Conservation (phyloP, 2,113 vertebrate genomes). For the Pseudorhombus dupliciocellatus region DNA sequence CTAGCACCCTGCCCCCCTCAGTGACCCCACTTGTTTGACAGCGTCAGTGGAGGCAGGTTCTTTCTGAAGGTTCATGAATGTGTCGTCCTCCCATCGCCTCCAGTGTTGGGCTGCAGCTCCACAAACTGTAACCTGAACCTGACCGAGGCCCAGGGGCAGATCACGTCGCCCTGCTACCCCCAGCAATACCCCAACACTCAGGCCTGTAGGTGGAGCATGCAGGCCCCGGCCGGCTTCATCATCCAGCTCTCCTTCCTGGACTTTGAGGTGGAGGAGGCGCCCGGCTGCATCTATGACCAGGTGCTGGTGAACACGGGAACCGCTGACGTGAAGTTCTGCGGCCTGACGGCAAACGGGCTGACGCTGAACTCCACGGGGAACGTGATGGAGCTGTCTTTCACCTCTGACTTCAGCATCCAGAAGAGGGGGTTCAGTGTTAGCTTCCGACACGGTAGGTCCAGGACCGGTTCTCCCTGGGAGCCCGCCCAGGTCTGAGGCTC, state of each 20-base stretch:
- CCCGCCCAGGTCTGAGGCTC: too few species aligned
- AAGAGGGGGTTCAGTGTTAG: constrained; percentile 90
- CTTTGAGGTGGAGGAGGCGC: constrained; percentile 96
- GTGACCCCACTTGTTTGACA: constrained; percentile 1
- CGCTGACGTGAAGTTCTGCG: constrained; percentile 87
- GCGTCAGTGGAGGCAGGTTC: constrained; percentile 10
- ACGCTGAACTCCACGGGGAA: constrained; percentile 93
- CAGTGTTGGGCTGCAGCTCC: constrained; percentile 85
- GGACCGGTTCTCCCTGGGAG: not conserved
- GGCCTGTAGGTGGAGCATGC: constrained; percentile 89
- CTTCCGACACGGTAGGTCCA: constrained; percentile 72
- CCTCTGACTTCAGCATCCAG: constrained; percentile 96
- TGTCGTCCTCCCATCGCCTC: constrained; percentile 22
- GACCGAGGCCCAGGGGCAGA: constrained; percentile 82
- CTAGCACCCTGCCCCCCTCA: constrained; percentile 14
- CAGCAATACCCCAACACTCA: constrained; percentile 88
- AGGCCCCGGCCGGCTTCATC: constrained; percentile 90
- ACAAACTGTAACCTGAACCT: constrained; percentile 83
- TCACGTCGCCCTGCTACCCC: constrained; percentile 94
- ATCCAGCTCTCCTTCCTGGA: constrained; percentile 93
- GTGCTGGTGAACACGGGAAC: constrained; percentile 86
- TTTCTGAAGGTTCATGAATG: constrained; percentile 25
- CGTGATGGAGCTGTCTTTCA: constrained; percentile 91
- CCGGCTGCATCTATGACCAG: constrained; percentile 92
- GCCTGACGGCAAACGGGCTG: constrained; percentile 91